phyloP scores from a whole-genome alignment of 2,888 invertebrate species.

The Hylaea fasciaria region DNA sequence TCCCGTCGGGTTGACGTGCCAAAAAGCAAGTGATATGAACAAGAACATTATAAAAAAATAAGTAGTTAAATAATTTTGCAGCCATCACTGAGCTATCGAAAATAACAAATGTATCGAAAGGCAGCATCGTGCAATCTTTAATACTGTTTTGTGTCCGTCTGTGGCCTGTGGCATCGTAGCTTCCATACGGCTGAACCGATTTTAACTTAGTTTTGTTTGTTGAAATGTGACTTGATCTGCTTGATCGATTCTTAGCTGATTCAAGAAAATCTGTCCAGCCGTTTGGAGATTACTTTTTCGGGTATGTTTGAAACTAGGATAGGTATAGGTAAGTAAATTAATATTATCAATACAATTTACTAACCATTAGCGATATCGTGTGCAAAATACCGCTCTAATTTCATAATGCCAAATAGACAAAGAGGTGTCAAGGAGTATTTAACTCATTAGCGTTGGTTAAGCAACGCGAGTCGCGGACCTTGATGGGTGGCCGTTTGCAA shows the following conservation, averaged over 20 bases:
- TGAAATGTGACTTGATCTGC: no score
- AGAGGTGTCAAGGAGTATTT: constrained; percentile 19
- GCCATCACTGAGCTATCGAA: background rate
- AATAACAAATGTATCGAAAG: background rate
- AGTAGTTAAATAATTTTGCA: background rate
- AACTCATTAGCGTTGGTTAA: constrained; percentile 19
- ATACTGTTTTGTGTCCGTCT: no score
- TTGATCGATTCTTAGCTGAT: no score
- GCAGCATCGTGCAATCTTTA: background rate
- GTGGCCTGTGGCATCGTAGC: no score
- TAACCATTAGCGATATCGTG: constrained; percentile 31
- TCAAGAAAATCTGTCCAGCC: no score
- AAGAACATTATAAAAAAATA: background rate
- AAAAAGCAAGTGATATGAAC: constrained; percentile 17
- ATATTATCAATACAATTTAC: constrained; percentile 17
- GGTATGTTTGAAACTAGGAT: no score
- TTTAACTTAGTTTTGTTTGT: no score
- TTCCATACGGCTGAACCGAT: no score
- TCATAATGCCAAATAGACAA: constrained; percentile 18
- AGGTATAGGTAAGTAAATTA: background rate
- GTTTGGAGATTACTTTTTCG: no score
- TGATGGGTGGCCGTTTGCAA: constrained; percentile 12
- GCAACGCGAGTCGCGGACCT: constrained; percentile 25
- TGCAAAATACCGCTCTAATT: constrained; percentile 21
- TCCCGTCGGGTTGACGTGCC: constrained; percentile 14